Percentiles rank a stretch among this genome's conserved stretches.
Conservation (phyloP, 2,888 invertebrate species). For the Camponotus fellah region DNA sequence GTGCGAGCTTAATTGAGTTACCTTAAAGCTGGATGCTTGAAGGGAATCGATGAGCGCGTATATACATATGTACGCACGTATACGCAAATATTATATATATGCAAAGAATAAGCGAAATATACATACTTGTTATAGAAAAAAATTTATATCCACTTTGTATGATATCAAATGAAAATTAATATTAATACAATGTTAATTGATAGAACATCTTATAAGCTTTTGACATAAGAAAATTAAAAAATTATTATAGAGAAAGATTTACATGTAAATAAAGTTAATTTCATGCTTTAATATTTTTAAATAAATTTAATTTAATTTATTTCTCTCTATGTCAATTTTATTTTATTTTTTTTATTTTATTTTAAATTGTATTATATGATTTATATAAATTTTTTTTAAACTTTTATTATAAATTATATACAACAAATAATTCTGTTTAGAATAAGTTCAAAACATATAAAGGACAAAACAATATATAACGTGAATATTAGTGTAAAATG, state of each 20-base stretch:
- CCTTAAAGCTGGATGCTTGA: conserved; percentile 69
- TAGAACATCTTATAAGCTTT: background rate
- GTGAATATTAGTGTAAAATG: background rate
- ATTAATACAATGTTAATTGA: background rate
- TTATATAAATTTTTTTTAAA: background rate
- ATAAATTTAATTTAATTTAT: background rate
- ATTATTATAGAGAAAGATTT: background rate
- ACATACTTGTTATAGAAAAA: background rate
- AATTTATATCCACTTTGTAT: background rate
- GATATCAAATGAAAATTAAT: background rate
- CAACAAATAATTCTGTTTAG: background rate
- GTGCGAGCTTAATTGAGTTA: conserved; percentile 74
- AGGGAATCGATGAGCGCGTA: conserved; percentile 39
- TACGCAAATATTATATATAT: background rate
- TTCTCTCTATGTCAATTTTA: background rate
- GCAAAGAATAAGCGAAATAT: background rate
- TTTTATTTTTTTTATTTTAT: no score
- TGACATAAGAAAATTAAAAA: background rate
- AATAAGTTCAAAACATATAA: background rate
- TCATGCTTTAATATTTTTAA: background rate
- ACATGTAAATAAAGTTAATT: background rate
- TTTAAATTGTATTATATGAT: background rate
- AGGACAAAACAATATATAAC: background rate
- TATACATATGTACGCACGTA: conserved; percentile 12
- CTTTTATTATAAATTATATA: no score